These are phyloP conservation scores for Myrmecophaga tridactyla DNA, from an alignment of 2,113 vertebrate genomes.

Conservation along the genomic window DNA sequence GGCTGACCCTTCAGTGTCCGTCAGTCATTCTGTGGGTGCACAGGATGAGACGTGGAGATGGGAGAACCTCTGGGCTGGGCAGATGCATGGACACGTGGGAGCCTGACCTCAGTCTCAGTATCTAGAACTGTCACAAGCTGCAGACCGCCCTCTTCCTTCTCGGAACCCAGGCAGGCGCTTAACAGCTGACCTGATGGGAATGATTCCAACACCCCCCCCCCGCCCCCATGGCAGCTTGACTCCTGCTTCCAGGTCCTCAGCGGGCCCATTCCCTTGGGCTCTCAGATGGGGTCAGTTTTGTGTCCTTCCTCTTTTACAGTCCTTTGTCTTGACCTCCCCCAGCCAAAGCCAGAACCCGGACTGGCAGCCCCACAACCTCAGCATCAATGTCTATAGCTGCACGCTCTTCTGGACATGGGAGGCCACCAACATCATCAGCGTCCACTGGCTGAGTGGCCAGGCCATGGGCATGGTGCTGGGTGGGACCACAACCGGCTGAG, in stretches of 20 bases:
- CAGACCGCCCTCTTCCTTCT: too few relatives aligned
- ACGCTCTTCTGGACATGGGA: constrained; percentile 97
- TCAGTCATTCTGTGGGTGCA: rapidly evolving
- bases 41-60: rapidly evolving
- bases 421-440: constrained; percentile 91
- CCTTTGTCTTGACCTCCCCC: constrained; percentile 85
- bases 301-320: constrained; percentile 77
- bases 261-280: too few relatives aligned
- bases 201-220: too few relatives aligned
- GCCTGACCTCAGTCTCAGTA: rapidly evolving
- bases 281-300: neutral
- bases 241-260: too few relatives aligned
- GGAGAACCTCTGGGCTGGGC: too few relatives aligned
- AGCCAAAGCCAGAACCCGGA: constrained; percentile 85
- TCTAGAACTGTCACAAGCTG: too few relatives aligned
- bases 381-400: constrained; percentile 93
- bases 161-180: too few relatives aligned
- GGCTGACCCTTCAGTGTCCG: rapidly evolving
- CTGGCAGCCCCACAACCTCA: constrained; percentile 93
- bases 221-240: too few relatives aligned
- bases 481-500: constrained; percentile 91
- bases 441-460: constrained; percentile 89
- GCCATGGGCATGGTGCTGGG: constrained; percentile 91
- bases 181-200: too few relatives aligned
- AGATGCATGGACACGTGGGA: rapidly evolving